Percentiles rank a stretch among this genome's conserved stretches.
Evolutionary conservation across 2,797 vertebrate genomes (phyloP).

Genomic region (Diplodus sargus): DNA sequence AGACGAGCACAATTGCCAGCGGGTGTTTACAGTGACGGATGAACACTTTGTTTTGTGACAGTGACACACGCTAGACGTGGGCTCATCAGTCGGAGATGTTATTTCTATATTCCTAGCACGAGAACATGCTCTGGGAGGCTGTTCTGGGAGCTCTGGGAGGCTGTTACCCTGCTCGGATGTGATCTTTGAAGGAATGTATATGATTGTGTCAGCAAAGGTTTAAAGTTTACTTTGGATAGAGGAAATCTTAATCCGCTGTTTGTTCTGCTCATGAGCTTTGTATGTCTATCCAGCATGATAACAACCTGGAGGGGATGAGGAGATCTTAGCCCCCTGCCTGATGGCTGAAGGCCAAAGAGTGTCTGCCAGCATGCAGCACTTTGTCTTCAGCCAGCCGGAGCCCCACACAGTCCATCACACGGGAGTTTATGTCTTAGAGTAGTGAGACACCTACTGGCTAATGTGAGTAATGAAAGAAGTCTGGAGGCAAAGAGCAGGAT

Average conservation of each 20-base stretch:
- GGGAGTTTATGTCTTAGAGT: slow-evolving; percentile 11
- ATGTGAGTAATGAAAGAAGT: slow-evolving; percentile 2
- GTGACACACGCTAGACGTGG: slow-evolving; percentile 6
- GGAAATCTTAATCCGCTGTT: slow-evolving; percentile 49
- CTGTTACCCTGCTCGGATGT: slow-evolving; percentile 14
- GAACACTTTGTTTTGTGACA: slow-evolving; percentile 22
- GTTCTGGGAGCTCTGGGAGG: neutral
- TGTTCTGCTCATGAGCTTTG: slow-evolving; percentile 48
- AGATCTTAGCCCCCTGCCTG: slow-evolving; percentile 41
- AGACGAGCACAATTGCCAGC: slow-evolving; percentile 25
- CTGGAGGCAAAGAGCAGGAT: neutral
- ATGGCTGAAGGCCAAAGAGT: slow-evolving; percentile 39
- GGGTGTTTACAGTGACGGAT: slow-evolving; percentile 21
- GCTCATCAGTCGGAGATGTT: neutral
- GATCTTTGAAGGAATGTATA: slow-evolving; percentile 21
- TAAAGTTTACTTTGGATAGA: slow-evolving; percentile 32
- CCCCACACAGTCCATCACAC: slow-evolving; percentile 1
- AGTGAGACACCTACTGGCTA: slow-evolving; percentile 77
- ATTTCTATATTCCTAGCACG: neutral
- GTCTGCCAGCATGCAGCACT: slow-evolving; percentile 54
- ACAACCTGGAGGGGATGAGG: slow-evolving; percentile 40
- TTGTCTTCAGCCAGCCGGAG: slow-evolving; percentile 9
- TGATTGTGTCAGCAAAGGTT: slow-evolving; percentile 28
- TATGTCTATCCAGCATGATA: slow-evolving; percentile 5
- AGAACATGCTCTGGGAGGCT: neutral